A percentile compares a stretch with the other conserved stretches of the same genome.
Evolutionary conservation across 1,140 invertebrate species (phyloP).

Genomic region (Papilio xuthus): DNA sequence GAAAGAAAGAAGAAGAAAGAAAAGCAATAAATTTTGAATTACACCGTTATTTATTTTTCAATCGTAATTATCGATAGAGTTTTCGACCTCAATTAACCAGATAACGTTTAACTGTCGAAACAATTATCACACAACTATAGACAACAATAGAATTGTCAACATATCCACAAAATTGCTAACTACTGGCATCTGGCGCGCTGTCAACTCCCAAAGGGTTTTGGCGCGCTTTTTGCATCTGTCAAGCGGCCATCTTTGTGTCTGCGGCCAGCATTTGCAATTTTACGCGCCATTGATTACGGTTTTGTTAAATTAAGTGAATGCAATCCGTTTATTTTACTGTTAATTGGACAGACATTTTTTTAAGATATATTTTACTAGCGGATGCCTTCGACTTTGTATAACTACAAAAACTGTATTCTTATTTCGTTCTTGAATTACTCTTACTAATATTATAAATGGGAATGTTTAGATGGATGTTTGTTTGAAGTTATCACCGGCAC

Average conservation of each 20-base stretch:
- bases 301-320: conserved; percentile 69
- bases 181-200: conserved; percentile 69
- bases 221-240: conserved; percentile 66
- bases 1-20: too few relatives aligned
- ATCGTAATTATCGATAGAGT: conserved; percentile 7
- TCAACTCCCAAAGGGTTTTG: conserved; percentile 75
- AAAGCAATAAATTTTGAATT: background rate
- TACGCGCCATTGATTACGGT: conserved; percentile 69
- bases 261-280: conserved; percentile 76
- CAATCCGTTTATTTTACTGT: conserved; percentile 63
- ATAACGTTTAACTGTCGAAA: conserved; percentile 53
- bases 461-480: too few relatives aligned
- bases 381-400: too few relatives aligned
- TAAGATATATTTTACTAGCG: too few relatives aligned
- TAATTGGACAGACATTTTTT: conserved; percentile 8
- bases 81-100: conserved; percentile 30
- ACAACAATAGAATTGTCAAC: conserved; percentile 69
- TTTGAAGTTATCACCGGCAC: too few relatives aligned
- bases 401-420: too few relatives aligned
- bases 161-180: conserved; percentile 66
- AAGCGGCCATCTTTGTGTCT: conserved; percentile 65
- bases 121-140: conserved; percentile 72
- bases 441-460: too few relatives aligned
- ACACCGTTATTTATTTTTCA: background rate
- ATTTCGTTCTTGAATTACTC: too few relatives aligned